Conservation (phyloP, 2,888 invertebrate species). For the Orthosia cruda region DNA sequence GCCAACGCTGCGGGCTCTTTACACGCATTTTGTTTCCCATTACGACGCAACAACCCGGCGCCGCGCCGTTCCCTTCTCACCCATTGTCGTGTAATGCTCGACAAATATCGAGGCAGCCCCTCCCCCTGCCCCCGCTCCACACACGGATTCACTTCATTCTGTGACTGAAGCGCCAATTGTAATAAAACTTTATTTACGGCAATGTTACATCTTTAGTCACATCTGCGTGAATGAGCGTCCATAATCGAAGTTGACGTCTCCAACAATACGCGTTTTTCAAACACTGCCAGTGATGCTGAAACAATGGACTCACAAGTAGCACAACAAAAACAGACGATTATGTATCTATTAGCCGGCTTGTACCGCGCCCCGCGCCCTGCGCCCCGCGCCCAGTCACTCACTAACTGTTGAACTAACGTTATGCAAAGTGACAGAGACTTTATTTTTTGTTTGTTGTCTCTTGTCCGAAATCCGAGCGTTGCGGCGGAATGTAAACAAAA, state of each 20-base stretch:
- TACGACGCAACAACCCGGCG: slow-evolving; percentile 20
- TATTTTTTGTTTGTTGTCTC: slow-evolving; percentile 4
- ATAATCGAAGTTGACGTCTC: slow-evolving; percentile 28
- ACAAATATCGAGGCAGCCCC: slow-evolving; percentile 1
- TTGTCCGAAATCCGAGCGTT: neutral
- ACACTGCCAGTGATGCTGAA: slow-evolving; percentile 1
- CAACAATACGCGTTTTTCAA: slow-evolving; percentile 25
- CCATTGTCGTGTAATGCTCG: slow-evolving; percentile 23
- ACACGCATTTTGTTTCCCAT: slow-evolving; percentile 45
- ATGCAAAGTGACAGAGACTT: neutral
- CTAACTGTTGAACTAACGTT: neutral
- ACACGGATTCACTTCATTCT: slow-evolving; percentile 3
- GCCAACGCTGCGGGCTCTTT: neutral
- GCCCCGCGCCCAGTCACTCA: neutral
- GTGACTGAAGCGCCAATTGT: neutral
- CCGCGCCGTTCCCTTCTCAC: slow-evolving; percentile 19
- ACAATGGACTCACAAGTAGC: slow-evolving; percentile 22
- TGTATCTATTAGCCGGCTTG: neutral
- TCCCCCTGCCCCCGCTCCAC: neutral
- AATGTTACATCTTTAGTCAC: neutral
- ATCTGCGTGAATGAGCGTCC: slow-evolving; percentile 15
- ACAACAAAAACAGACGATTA: slow-evolving; percentile 4
- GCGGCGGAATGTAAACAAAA: neutral
- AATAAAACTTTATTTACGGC: slow-evolving; percentile 15
- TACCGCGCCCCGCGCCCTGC: neutral